These are phyloP conservation scores for Anguilla rostrata DNA, from an alignment of 2,113 vertebrate genomes.

Conservation along the genomic window DNA sequence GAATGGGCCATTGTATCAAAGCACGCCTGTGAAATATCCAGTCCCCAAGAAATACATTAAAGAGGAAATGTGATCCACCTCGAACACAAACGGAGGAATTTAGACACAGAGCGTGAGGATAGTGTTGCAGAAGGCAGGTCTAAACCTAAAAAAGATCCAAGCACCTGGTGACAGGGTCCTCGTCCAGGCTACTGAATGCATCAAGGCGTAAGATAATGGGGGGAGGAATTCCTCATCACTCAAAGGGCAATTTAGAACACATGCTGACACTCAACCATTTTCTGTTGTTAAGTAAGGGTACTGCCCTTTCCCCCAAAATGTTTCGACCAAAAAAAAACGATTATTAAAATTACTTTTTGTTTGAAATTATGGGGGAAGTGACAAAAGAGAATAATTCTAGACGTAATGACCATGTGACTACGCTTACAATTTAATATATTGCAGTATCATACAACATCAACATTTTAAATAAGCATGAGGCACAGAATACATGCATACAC, in stretches of 20 bases:
- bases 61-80: constrained; percentile 41
- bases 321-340: not conserved
- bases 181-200: no score
- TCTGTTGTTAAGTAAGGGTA: not conserved
- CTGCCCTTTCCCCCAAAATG: not conserved
- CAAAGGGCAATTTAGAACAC: not conserved
- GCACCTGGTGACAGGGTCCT: not conserved
- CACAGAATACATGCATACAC: constrained; percentile 6
- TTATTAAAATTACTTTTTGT: not conserved
- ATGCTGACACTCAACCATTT: not conserved
- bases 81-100: constrained; percentile 3
- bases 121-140: not conserved
- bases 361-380: not conserved
- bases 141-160: not conserved
- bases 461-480: constrained; percentile 2
- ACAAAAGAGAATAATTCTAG: not conserved
- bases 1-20: constrained; percentile 40
- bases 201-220: not conserved
- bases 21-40: constrained; percentile 39
- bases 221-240: not conserved
- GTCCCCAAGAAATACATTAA: constrained; percentile 41
- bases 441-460: not conserved
- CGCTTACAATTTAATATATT: not conserved
- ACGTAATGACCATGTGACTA: not conserved
- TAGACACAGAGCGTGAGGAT: constrained; percentile 26